A percentile compares a stretch with the other conserved stretches of the same genome.
These are phyloP conservation scores for Mactromeris polynyma DNA, from an alignment of 2,888 invertebrate genomes.

Conservation along the genomic window DNA sequence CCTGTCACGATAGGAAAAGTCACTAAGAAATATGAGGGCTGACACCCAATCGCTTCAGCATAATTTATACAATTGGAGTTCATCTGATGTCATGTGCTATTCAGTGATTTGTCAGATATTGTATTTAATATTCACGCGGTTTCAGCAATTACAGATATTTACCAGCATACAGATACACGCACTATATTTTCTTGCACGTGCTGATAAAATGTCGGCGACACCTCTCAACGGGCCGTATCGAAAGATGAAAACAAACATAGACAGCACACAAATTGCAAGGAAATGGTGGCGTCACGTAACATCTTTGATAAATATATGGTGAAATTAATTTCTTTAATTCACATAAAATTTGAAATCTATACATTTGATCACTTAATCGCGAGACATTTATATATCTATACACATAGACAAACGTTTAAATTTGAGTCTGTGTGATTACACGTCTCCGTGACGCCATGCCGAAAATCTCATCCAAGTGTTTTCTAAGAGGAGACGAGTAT, in stretches of 20 bases:
- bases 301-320: neutral
- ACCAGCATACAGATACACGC: neutral
- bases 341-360: slow-evolving; percentile 13
- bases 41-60: slow-evolving; percentile 26
- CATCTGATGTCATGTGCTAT: neutral
- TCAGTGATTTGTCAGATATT: slow-evolving; percentile 25
- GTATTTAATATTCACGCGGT: slow-evolving; percentile 23
- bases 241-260: neutral
- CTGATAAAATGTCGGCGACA: neutral
- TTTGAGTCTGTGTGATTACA: neutral
- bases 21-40: slow-evolving; percentile 31
- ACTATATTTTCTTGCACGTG: neutral
- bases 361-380: neutral
- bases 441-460: neutral
- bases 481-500: neutral
- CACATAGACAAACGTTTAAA: neutral
- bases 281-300: neutral
- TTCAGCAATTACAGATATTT: neutral
- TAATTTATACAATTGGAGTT: neutral
- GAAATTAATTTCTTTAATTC: neutral
- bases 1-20: slow-evolving; percentile 24
- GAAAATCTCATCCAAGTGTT: slow-evolving; percentile 18
- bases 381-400: neutral
- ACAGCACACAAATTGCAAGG: neutral
- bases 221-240: too few relatives aligned